Percentiles rank a stretch among this genome's conserved stretches.
phyloP scores from a whole-genome alignment of 2,888 invertebrate species.

The Agrotis puta region DNA sequence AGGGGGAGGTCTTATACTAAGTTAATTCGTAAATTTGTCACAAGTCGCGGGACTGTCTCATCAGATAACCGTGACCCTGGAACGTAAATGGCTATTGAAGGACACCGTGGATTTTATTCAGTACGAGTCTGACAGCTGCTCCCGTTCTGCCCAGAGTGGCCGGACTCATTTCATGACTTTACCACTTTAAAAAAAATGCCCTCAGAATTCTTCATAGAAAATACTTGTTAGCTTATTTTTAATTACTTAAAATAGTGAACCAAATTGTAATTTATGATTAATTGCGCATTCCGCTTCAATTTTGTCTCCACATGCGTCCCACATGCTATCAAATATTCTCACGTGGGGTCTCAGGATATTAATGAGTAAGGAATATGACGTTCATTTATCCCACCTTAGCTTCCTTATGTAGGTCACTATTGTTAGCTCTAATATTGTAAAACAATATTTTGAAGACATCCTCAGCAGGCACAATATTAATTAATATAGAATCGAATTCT shows the following conservation, averaged over 20 bases:
- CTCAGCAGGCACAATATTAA: not conserved
- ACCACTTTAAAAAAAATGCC: too few relatives aligned
- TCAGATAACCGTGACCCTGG: too few relatives aligned
- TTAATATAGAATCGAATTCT: not conserved
- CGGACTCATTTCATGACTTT: too few relatives aligned
- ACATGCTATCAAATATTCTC: conserved; percentile 43
- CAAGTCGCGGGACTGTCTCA: too few relatives aligned
- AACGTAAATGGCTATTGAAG: too few relatives aligned
- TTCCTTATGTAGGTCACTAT: not conserved
- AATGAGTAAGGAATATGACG: conserved; percentile 2
- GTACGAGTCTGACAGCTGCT: too few relatives aligned
- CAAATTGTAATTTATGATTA: conserved; percentile 16
- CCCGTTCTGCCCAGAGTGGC: too few relatives aligned
- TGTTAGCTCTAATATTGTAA: not conserved
- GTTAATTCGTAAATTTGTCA: too few relatives aligned
- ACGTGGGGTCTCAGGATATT: conserved; percentile 46
- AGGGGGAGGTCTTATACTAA: not conserved
- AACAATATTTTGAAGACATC: not conserved
- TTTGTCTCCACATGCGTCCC: conserved; percentile 41
- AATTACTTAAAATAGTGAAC: not conserved
- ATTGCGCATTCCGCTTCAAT: conserved; percentile 18
- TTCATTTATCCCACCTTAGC: conserved; percentile 21
- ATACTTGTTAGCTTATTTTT: not conserved
- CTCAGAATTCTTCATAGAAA: too few relatives aligned
- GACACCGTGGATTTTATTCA: too few relatives aligned